A percentile compares a stretch with the other conserved stretches of the same genome.
Evolutionary conservation across 2,888 invertebrate species (phyloP).

Genomic region (Aporophyla nigra): DNA sequence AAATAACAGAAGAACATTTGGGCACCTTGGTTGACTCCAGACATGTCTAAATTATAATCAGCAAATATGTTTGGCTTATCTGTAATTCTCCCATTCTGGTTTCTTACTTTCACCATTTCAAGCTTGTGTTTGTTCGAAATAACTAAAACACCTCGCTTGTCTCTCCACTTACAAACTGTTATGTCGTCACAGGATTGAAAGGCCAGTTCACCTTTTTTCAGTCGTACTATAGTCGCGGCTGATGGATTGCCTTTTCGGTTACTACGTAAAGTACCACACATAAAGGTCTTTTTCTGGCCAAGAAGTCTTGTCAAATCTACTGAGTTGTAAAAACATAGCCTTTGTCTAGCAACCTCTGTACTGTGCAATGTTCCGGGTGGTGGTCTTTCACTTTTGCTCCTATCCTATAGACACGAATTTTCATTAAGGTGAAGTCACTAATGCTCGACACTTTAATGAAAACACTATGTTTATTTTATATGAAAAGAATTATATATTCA

Average conservation of each 20-base stretch:
- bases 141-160: constrained; percentile 44
- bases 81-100: constrained; percentile 3
- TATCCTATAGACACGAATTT: constrained; percentile 8
- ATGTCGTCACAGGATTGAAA: constrained; percentile 5
- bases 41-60: constrained; percentile 11
- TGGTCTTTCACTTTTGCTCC: not conserved
- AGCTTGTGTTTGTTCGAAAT: too few species aligned
- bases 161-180: constrained; percentile 30
- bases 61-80: not conserved
- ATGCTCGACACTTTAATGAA: too few species aligned
- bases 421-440: not conserved
- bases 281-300: constrained; percentile 36
- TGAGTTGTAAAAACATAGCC: constrained; percentile 48
- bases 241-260: constrained; percentile 27
- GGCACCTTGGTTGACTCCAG: constrained; percentile 18
- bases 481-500: too few species aligned
- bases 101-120: too few species aligned
- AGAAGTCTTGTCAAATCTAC: constrained; percentile 42
- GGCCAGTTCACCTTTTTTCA: constrained; percentile 12
- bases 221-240: constrained; percentile 29
- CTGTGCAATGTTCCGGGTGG: constrained; percentile 44
- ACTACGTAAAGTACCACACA: constrained; percentile 30
- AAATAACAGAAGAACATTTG: constrained; percentile 42
- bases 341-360: constrained; percentile 46
- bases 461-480: too few species aligned